These are phyloP conservation scores for Tychaedon coryphoeus DNA, from an alignment of 2,113 vertebrate genomes.

Conservation along the genomic window DNA sequence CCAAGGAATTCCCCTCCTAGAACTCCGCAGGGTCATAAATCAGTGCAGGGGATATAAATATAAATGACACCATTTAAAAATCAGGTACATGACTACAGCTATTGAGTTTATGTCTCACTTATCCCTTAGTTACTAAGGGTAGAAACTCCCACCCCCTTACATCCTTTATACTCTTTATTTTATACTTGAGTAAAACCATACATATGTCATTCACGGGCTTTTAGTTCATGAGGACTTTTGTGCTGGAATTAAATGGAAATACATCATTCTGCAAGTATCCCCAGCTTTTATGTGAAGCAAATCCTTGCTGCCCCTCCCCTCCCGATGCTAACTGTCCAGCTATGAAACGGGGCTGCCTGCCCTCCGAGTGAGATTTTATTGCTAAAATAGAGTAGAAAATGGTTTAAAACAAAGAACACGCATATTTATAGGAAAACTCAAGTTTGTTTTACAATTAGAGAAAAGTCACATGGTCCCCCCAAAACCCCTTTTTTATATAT, in stretches of 20 bases:
- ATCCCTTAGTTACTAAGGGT: conserved; percentile 19
- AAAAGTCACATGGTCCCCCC: conserved; percentile 79
- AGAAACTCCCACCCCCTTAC: conserved; percentile 8
- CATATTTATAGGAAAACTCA: conserved; percentile 77
- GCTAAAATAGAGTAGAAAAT: conserved; percentile 71
- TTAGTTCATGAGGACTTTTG: not conserved
- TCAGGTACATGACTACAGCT: conserved; percentile 14
- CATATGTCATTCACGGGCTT: not conserved
- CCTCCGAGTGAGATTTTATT: conserved; percentile 61
- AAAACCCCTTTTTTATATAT: conserved; percentile 68
- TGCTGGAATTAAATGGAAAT: conserved; percentile 58
- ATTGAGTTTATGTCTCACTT: conserved; percentile 30
- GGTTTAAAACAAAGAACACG: conserved; percentile 77
- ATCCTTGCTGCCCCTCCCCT: conserved; percentile 32
- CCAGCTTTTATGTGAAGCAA: conserved; percentile 30
- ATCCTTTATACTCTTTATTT: conserved; percentile 44
- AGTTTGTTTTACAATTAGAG: conserved; percentile 80
- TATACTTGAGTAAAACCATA: conserved; percentile 45
- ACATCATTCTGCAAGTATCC: conserved; percentile 25
- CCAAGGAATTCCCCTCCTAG: conserved; percentile 32
- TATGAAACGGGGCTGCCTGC: conserved; percentile 64
- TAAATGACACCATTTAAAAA: conserved; percentile 25
- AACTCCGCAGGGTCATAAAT: not conserved
- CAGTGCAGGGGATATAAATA: conserved; percentile 48
- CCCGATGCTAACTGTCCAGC: conserved; percentile 6